A percentile compares a stretch with the other conserved stretches of the same genome.
Evolutionary conservation across 1,140 invertebrate genomes (phyloP).

Genomic region (Fopius arisanus): DNA sequence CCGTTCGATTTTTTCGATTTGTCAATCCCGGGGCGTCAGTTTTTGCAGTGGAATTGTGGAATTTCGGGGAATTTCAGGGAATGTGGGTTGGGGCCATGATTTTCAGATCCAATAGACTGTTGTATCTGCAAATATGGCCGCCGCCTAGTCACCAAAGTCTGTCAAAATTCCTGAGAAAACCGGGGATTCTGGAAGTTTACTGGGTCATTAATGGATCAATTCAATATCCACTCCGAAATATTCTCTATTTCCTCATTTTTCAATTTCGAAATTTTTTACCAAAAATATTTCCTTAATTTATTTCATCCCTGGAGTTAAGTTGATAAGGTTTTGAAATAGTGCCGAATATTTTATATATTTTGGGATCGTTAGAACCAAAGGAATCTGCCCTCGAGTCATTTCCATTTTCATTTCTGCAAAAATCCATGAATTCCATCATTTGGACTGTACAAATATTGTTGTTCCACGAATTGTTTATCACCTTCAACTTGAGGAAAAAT

Average conservation of each 20-base stretch:
- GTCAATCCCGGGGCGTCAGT: too few relatives aligned
- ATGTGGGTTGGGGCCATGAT: not conserved
- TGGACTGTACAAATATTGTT: not conserved
- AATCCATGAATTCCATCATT: not conserved
- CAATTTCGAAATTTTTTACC: too few relatives aligned
- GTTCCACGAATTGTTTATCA: not conserved
- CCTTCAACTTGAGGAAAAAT: not conserved
- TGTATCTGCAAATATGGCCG: slow-evolving; percentile 25
- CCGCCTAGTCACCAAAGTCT: slow-evolving; percentile 20
- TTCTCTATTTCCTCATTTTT: too few relatives aligned
- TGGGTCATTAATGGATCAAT: not conserved
- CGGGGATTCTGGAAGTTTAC: not conserved
- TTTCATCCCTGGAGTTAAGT: too few relatives aligned
- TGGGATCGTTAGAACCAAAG: too few relatives aligned
- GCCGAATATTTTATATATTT: too few relatives aligned
- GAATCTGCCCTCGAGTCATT: too few relatives aligned
- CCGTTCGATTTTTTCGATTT: too few relatives aligned
- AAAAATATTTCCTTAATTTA: too few relatives aligned
- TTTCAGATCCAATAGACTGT: not conserved
- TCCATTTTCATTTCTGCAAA: too few relatives aligned
- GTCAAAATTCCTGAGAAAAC: slow-evolving; percentile 18
- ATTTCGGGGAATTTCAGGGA: not conserved
- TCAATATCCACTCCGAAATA: too few relatives aligned
- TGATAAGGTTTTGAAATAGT: too few relatives aligned
- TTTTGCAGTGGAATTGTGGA: not conserved